Evolutionary conservation across 2,113 vertebrate species (phyloP), one percentile per base, ranked within the genome.

Genomic region (Ondatra zibethicus): DNA sequence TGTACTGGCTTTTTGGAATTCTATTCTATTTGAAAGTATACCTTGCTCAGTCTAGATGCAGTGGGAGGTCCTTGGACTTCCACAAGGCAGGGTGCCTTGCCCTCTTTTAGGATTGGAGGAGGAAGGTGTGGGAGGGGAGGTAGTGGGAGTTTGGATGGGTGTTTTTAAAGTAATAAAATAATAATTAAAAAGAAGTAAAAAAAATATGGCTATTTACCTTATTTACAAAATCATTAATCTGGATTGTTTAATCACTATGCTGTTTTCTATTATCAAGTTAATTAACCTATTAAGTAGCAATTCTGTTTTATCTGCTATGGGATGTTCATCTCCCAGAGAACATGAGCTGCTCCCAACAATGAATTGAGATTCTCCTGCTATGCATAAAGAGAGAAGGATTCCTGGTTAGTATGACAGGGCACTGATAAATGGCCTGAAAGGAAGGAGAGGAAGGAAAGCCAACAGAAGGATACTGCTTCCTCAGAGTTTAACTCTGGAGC

Each of bases 221-320:
- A 45, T 90, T 80, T 89, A 84, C 0, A 81, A 78, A 94, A 50
- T 3, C 47, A 1, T 89, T 36, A 3, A 61, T 52, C 14, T 73
- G 17, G 81, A 84, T 61, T 81, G 8, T 96, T 89, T 85, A 90
- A 36, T 61, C 33, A 61, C 11, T 80, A 36, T 89, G 73, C 1
- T 73, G 1, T 36, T 76, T 94, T 84, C 13, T 14, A 45, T 82
- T 25, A 65, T 4, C 31, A 63, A 82, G n/a, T 21, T 88, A 39
- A 66, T n/a, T 61, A 94, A 31, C 13, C 13, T 85, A 17, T 93
- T 72, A 73, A 72, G 55, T n/a, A 33, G 23, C 10, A 89, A 76
- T 17, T 81, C 10, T 89, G 9, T 78, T 70, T 7, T 88, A 21
- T 66, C 16, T 72, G 61, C 23, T 42, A 1, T 27, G 17, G 31